Evolutionary conservation across 2,888 invertebrate species (phyloP).

Genomic region (Troglohyphantes excavatus): DNA sequence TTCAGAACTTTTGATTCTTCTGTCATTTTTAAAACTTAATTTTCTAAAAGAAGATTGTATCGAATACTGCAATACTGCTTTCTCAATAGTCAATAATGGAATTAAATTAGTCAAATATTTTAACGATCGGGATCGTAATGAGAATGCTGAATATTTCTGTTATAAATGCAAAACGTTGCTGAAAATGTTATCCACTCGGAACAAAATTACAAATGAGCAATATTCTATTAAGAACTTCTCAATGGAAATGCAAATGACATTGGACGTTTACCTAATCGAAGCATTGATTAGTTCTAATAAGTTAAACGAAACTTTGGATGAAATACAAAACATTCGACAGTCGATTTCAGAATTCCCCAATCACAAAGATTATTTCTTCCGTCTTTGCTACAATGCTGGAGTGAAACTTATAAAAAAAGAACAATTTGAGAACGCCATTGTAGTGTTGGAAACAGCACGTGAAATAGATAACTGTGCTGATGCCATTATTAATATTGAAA

Average conservation of each 20-base stretch:
- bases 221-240: background rate
- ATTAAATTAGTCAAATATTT: conserved; percentile 18
- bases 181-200: background rate
- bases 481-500: too few relatives aligned
- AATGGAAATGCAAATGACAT: background rate
- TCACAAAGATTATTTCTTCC: conserved; percentile 8
- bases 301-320: background rate
- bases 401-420: conserved; percentile 11
- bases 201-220: background rate
- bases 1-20: conserved; percentile 1
- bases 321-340: conserved; percentile 7
- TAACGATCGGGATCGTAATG: background rate
- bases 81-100: background rate
- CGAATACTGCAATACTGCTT: background rate
- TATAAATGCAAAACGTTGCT: conserved; percentile 2
- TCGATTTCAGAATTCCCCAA: background rate
- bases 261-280: conserved; percentile 23
- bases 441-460: conserved; percentile 1
- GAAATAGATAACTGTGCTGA: background rate
- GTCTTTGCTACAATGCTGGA: conserved; percentile 11
- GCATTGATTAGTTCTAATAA: background rate
- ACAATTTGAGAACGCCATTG: conserved; percentile 11
- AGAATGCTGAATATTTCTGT: conserved; percentile 16
- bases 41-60: conserved; percentile 13
- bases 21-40: background rate